Evolutionary conservation across 1,140 invertebrate genomes (phyloP).

Genomic region (Drosophila micromelanica): DNA sequence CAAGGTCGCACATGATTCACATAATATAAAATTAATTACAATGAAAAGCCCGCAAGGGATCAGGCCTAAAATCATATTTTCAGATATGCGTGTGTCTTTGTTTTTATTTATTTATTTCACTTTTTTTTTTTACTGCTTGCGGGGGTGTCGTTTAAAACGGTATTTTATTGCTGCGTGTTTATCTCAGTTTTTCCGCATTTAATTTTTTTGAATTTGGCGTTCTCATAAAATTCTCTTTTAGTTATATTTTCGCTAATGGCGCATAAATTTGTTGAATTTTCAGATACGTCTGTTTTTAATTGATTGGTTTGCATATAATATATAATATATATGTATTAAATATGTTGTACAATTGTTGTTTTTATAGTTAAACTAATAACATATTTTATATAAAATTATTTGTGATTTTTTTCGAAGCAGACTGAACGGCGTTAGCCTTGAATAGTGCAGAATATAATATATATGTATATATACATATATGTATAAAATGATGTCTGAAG

Average conservation of each 20-base stretch:
- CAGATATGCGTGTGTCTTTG: slow-evolving; percentile 45
- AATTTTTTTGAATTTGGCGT: background rate
- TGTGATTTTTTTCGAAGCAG: slow-evolving; percentile 4
- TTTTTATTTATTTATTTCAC: slow-evolving; percentile 7
- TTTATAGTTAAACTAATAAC: background rate
- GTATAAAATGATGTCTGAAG: background rate
- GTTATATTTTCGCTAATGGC: slow-evolving; percentile 28
- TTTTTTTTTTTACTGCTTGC: slow-evolving; percentile 19
- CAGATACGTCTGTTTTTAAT: slow-evolving; percentile 29
- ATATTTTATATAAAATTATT: slow-evolving; percentile 3
- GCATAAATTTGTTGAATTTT: slow-evolving; percentile 62
- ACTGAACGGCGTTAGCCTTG: slow-evolving; percentile 29
- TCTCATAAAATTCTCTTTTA: slow-evolving; percentile 20
- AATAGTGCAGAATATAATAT: background rate
- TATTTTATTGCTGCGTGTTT: slow-evolving; percentile 24
- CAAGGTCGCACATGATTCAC: slow-evolving; percentile 55
- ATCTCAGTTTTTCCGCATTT: slow-evolving; percentile 11
- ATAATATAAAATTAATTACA: slow-evolving; percentile 45
- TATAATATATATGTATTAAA: slow-evolving; percentile 13
- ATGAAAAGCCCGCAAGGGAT: slow-evolving; percentile 10
- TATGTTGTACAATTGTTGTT: background rate
- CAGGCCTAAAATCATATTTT: slow-evolving; percentile 23
- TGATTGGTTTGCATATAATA: slow-evolving; percentile 28
- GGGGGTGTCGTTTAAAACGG: slow-evolving; percentile 16
- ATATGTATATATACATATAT: background rate